A percentile compares a stretch with the other conserved stretches of the same genome.
Evolutionary conservation across 2,797 vertebrate species (phyloP).

Genomic region (Anas capensis): DNA sequence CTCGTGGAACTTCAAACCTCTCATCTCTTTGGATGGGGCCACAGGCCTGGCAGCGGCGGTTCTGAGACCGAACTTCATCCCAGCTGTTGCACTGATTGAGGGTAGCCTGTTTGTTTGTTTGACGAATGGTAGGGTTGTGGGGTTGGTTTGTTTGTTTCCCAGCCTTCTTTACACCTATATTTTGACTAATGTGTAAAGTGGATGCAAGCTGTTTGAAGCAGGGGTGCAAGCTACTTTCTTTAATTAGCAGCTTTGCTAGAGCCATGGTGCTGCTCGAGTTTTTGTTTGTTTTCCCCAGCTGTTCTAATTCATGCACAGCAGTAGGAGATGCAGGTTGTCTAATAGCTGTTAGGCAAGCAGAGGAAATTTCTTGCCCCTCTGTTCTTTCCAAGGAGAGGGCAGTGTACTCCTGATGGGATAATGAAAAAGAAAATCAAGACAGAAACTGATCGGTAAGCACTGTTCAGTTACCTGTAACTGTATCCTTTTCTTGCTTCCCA

Average conservation of each 20-base stretch:
- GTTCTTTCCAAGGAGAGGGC: background rate
- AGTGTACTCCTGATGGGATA: background rate
- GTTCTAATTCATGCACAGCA: background rate
- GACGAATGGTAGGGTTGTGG: background rate
- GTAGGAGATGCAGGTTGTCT: fast-evolving
- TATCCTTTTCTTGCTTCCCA: background rate
- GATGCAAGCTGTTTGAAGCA: background rate
- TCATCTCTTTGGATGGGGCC: background rate
- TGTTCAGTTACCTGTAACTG: background rate
- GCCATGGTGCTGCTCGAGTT: background rate
- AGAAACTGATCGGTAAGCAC: background rate
- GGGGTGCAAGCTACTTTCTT: background rate
- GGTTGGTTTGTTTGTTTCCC: background rate
- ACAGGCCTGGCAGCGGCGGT: background rate
- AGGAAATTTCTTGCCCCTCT: background rate
- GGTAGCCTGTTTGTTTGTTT: background rate
- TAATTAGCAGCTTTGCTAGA: background rate
- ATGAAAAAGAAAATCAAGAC: background rate
- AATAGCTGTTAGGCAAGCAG: background rate
- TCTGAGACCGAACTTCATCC: background rate
- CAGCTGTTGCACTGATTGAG: background rate
- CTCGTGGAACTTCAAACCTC: fast-evolving
- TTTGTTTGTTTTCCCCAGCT: no score
- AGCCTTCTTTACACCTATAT: background rate
- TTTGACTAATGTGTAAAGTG: background rate